phyloP scores from a whole-genome alignment of 2,113 vertebrate genomes.

The Atlantisia rogersi region DNA sequence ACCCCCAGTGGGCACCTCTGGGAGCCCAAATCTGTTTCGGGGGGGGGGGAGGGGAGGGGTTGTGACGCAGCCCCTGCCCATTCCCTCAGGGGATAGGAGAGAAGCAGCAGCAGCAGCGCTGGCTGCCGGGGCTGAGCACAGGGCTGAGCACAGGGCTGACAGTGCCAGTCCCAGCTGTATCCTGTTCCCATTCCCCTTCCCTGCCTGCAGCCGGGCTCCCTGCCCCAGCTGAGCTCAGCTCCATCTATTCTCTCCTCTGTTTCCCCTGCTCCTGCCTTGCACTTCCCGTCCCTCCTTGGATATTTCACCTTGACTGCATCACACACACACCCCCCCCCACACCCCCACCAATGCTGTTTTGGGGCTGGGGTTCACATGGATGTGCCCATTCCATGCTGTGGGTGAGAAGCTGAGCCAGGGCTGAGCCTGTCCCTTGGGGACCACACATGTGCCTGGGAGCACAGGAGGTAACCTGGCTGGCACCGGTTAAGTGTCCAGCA shows the following conservation, averaged over 20 bases:
- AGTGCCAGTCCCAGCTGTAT: slow-evolving; percentile 47
- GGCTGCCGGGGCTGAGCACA: no score
- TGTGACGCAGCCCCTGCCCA: not conserved
- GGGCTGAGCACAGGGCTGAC: not conserved
- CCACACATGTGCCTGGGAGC: no score
- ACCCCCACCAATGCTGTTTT: no score
- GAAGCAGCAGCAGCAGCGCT: not conserved
- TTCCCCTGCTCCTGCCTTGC: slow-evolving; percentile 58
- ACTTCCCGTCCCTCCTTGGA: slow-evolving; percentile 51
- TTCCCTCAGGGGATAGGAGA: not conserved
- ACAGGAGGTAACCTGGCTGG: no score
- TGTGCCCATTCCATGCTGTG: no score
- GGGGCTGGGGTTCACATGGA: no score
- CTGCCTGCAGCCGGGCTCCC: not conserved
- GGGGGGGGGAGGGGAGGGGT: no score
- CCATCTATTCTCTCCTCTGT: slow-evolving; percentile 58
- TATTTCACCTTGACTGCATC: slow-evolving; percentile 42
- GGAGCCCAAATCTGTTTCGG: not conserved
- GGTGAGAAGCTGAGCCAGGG: no score
- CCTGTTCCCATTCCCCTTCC: slow-evolving; percentile 58
- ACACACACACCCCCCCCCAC: no score
- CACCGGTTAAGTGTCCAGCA: no score
- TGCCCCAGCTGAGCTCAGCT: slow-evolving; percentile 61
- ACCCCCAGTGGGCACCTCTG: rapidly evolving
- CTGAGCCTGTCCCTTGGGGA: no score